Evolutionary conservation across 2,888 invertebrate species (phyloP).

Genomic region (Chydorus sphaericus): DNA sequence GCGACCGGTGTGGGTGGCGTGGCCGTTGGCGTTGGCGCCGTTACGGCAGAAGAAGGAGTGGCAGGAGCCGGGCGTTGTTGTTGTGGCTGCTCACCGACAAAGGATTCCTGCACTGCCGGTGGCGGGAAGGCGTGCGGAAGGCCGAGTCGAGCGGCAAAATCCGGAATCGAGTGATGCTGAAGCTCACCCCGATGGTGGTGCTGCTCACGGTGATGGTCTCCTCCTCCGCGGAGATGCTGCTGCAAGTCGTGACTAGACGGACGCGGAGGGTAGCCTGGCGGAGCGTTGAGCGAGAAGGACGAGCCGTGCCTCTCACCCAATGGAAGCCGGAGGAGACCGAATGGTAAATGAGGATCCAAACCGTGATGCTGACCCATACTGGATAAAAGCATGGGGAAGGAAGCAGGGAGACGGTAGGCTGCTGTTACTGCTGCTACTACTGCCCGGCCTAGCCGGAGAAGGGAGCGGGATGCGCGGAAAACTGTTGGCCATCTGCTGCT

Average conservation of each 20-base stretch:
- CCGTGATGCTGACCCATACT: slow-evolving; percentile 18
- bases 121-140: slow-evolving; percentile 38
- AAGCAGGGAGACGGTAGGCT: slow-evolving; percentile 31
- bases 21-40: slow-evolving; percentile 18
- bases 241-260: slow-evolving; percentile 56
- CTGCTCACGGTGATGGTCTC: slow-evolving; percentile 43
- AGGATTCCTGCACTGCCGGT: slow-evolving; percentile 12
- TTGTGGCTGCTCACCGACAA: slow-evolving; percentile 21
- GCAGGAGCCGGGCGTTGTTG: too few relatives aligned
- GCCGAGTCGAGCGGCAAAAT: slow-evolving; percentile 50
- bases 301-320: slow-evolving; percentile 36
- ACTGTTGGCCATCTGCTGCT: slow-evolving; percentile 2
- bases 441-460: slow-evolving; percentile 6
- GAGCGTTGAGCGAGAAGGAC: neutral
- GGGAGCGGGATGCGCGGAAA: too few relatives aligned
- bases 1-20: slow-evolving; percentile 21
- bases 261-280: slow-evolving; percentile 31
- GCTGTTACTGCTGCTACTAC: neutral
- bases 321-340: slow-evolving; percentile 60
- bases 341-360: slow-evolving; percentile 46
- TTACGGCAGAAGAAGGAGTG: slow-evolving; percentile 22
- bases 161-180: slow-evolving; percentile 65
- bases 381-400: slow-evolving; percentile 28
- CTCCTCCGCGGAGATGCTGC: slow-evolving; percentile 15
- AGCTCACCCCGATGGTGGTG: too few relatives aligned